Conservation (phyloP, 2,797 vertebrate species). For the Enteromius fasciolatus region DNA sequence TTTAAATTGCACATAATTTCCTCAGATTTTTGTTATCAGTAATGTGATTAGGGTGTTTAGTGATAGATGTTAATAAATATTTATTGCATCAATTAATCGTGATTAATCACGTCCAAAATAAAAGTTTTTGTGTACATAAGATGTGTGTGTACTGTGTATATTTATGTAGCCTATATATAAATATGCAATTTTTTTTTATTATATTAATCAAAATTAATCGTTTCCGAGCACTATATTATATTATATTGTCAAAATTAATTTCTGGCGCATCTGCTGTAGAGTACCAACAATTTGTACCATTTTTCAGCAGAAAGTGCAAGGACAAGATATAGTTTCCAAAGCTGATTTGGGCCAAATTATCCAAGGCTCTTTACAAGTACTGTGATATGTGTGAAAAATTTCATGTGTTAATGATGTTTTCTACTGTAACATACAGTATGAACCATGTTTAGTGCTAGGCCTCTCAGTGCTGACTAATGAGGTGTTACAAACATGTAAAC, state of each 20-base stretch:
- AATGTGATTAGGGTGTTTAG: not conserved
- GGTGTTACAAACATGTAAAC: conserved; percentile 67
- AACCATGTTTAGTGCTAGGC: conserved; percentile 35
- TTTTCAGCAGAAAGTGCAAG: not conserved
- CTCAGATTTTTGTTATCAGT: not conserved
- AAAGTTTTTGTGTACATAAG: too few species aligned
- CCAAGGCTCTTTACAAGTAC: not conserved
- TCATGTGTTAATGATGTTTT: conserved; percentile 34
- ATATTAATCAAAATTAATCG: too few species aligned
- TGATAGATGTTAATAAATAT: not conserved
- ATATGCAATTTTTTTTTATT: too few species aligned
- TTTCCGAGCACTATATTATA: too few species aligned
- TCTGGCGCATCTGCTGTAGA: not conserved
- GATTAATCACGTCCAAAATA: too few species aligned
- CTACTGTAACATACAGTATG: conserved; percentile 33
- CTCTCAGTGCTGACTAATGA: conserved; percentile 56
- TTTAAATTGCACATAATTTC: not conserved
- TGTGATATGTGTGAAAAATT: conserved; percentile 4
- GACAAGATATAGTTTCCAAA: conserved; percentile 1
- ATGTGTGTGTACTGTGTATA: too few species aligned
- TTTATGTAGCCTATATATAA: too few species aligned
- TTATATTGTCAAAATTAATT: not conserved
- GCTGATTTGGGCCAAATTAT: conserved; percentile 7
- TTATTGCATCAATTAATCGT: not conserved
- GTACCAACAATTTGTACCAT: not conserved